Conservation (phyloP, 2,888 invertebrate genomes). For the Galerucella nymphaeae region DNA sequence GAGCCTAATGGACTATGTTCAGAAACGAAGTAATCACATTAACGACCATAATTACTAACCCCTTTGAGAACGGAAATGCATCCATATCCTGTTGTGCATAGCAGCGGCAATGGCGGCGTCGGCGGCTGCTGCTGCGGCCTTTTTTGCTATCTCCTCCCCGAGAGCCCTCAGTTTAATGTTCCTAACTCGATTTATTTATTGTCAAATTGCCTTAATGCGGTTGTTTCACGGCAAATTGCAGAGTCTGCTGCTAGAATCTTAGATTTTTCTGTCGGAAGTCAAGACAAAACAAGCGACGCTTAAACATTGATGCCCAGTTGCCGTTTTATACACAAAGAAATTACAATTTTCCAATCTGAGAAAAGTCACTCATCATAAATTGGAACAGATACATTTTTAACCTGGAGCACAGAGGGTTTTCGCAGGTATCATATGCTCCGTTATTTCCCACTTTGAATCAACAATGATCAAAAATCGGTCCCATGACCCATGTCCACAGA, state of each 20-base stretch:
- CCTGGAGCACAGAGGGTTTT: too few relatives aligned
- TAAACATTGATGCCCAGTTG: neutral
- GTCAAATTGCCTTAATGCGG: conserved; percentile 65
- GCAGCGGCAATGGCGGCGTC: conserved; percentile 52
- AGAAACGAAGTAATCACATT: conserved; percentile 73
- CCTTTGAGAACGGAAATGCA: conserved; percentile 76
- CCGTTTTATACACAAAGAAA: neutral
- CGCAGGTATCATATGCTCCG: too few relatives aligned
- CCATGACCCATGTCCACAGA: too few relatives aligned
- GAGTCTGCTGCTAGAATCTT: conserved; percentile 55
- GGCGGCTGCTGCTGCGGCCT: conserved; percentile 38
- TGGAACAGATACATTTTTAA: too few relatives aligned
- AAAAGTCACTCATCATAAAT: too few relatives aligned
- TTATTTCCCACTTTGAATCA: too few relatives aligned
- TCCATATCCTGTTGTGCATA: conserved; percentile 73
- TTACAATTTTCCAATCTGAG: neutral
- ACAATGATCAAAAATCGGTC: too few relatives aligned
- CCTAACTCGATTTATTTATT: conserved; percentile 66
- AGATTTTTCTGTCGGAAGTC: conserved; percentile 55
- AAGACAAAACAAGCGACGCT: conserved; percentile 39
- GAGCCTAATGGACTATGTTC: conserved; percentile 66
- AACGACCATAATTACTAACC: conserved; percentile 74
- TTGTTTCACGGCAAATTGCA: conserved; percentile 62
- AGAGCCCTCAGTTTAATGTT: conserved; percentile 64
- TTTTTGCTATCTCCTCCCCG: conserved; percentile 46